phyloP scores from a whole-genome alignment of 2,888 invertebrate genomes.

The Drosophila austrosaltans region DNA sequence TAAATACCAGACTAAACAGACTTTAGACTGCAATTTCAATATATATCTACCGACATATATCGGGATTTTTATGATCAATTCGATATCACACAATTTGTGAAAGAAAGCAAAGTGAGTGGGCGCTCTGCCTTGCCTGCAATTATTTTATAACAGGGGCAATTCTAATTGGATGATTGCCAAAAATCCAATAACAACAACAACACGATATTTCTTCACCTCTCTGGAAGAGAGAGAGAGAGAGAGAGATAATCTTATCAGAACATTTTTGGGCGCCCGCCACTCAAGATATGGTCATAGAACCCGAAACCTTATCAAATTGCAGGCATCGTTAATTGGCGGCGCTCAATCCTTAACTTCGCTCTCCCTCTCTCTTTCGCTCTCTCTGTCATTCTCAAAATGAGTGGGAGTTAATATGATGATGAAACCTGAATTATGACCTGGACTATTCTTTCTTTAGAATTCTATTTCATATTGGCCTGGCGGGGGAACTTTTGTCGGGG shows the following conservation, averaged over 20 bases:
- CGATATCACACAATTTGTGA: conserved; percentile 2
- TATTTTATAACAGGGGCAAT: conserved; percentile 58
- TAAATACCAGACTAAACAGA: conserved; percentile 12
- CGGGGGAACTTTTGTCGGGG: not conserved
- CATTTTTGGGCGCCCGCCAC: conserved; percentile 54
- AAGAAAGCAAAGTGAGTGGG: conserved; percentile 16
- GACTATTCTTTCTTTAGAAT: not conserved
- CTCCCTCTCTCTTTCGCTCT: conserved; percentile 17
- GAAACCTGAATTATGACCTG: conserved; percentile 31
- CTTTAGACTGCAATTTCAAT: conserved; percentile 11
- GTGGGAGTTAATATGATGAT: conserved; percentile 34
- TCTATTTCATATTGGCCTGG: not conserved
- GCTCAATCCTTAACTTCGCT: conserved; percentile 18
- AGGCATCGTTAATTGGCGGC: conserved; percentile 46
- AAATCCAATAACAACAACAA: conserved; percentile 18
- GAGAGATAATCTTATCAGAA: conserved; percentile 45
- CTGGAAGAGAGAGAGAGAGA: not conserved
- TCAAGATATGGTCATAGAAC: conserved; percentile 47
- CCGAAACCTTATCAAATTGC: conserved; percentile 47
- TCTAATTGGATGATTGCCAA: conserved; percentile 58
- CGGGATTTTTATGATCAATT: conserved; percentile 1
- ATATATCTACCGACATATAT: not conserved
- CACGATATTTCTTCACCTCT: conserved; percentile 21
- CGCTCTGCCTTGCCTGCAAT: conserved; percentile 34
- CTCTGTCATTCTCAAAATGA: not conserved